Evolutionary conservation across 2,113 vertebrate genomes (phyloP), one percentile per base, ranked within the genome.

Genomic region (Proteles cristata): DNA sequence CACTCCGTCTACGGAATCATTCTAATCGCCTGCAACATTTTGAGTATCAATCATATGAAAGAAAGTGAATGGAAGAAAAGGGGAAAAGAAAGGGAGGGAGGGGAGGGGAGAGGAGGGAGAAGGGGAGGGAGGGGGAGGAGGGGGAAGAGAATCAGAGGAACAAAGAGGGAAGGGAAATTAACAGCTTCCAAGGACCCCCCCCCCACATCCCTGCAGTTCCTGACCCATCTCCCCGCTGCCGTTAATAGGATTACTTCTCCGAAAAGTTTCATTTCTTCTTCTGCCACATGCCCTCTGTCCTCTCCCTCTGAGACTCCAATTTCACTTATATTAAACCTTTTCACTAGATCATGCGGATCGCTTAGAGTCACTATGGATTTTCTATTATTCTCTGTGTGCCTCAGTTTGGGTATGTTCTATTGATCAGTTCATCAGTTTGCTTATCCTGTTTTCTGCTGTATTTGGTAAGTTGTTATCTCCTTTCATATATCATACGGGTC

Each of bases 11-110:
- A 4, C 8, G 73, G 39, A 45, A 76, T 28, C 39, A 28, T 16
- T 2, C 73, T 39, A 76, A 43, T 74, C 23, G 5, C 35, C 23
- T 74, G 11, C 71, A 25, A 8, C 23, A 76, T 76, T 76, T 28
- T 28, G 73, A 76, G 73, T 28, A 76, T 28, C 3, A 28, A 28
- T 45, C 73, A 76, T 45, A 12, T 28, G 73, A 76, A 76, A 8
- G 39, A 45, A 76, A 43, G 71, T 11, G 11, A 7, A 25, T 6
- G 23, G 31, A 4, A 55, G 17, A 26, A 19, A 25, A 11, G 45
- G 55, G 55, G 55, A 17, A 9, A 9, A 2, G 15, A 12, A 25
- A 9, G 6, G 4, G 2, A 7, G 16, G 19, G 0, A 39, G 3
- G 9, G 15, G 31, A 5, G 48, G 12, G 48, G 12, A 11, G 48